A percentile compares a stretch with the other conserved stretches of the same genome.
phyloP scores from a whole-genome alignment of 2,888 invertebrate species.

The Acheta domesticus region DNA sequence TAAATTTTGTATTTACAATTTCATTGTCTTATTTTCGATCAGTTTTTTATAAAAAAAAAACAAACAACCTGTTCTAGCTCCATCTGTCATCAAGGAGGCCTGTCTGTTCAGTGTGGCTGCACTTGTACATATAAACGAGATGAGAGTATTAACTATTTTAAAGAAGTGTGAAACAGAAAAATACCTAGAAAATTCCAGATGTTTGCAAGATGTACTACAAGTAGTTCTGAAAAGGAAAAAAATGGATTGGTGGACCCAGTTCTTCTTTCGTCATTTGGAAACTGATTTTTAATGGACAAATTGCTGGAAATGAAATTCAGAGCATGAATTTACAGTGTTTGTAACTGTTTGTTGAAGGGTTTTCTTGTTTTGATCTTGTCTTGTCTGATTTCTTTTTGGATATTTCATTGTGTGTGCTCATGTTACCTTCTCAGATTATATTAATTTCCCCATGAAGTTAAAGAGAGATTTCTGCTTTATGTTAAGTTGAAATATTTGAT shows the following conservation, averaged over 20 bases:
- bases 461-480: no score
- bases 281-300: not conserved
- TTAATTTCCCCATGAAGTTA: no score
- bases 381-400: no score
- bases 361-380: no score
- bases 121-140: not conserved
- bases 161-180: not conserved
- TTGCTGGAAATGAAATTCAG: not conserved
- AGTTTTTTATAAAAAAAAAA: not conserved
- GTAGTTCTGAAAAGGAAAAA: not conserved
- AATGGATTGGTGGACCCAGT: not conserved
- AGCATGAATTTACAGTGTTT: not conserved
- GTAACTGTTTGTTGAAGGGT: no score
- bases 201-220: not conserved
- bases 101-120: not conserved
- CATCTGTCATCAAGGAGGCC: not conserved
- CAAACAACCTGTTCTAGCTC: not conserved
- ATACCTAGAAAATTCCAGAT: not conserved
- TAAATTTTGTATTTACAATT: not conserved
- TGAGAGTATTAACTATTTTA: not conserved
- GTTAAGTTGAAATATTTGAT: no score
- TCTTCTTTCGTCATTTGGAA: not conserved
- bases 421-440: no score
- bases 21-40: not conserved
- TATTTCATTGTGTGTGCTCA: no score